Evolutionary conservation across 1,140 invertebrate species (phyloP).

Genomic region (Ceratosolen fusciceps): DNA sequence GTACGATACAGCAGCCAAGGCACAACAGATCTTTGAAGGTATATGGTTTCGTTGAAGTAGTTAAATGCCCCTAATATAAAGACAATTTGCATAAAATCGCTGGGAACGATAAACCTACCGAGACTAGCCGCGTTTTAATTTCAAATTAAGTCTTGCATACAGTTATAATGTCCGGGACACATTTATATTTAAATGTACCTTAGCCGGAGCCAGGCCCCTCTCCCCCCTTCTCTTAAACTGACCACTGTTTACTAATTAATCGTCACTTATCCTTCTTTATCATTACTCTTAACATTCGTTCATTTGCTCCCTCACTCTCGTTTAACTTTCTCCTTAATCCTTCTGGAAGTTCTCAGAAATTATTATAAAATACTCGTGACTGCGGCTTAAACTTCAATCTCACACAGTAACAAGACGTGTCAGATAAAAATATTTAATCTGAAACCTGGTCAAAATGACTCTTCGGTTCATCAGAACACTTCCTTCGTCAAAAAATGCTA

Average conservation of each 20-base stretch:
- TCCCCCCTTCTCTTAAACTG: constrained; percentile 17
- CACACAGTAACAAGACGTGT: too few relatives aligned
- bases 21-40: constrained; percentile 1
- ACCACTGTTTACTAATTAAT: constrained; percentile 44
- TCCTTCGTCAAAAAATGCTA: too few relatives aligned
- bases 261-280: constrained; percentile 30
- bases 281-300: too few relatives aligned
- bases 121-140: constrained; percentile 42
- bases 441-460: too few relatives aligned
- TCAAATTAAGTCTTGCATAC: constrained; percentile 34
- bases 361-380: too few relatives aligned
- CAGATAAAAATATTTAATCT: too few relatives aligned
- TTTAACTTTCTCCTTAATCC: too few relatives aligned
- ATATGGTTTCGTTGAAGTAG: constrained; percentile 35
- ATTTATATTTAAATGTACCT: constrained; percentile 42
- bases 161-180: not conserved
- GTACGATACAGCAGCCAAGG: not conserved
- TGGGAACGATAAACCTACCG: constrained; percentile 17
- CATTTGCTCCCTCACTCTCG: too few relatives aligned
- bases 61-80: constrained; percentile 42
- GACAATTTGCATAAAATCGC: constrained; percentile 46
- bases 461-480: too few relatives aligned
- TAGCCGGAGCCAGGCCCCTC: not conserved
- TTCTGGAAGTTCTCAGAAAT: too few relatives aligned
- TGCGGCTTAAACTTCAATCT: too few relatives aligned